Evolutionary conservation across 2,113 vertebrate species (phyloP).

Genomic region (Callopanchax toddi): DNA sequence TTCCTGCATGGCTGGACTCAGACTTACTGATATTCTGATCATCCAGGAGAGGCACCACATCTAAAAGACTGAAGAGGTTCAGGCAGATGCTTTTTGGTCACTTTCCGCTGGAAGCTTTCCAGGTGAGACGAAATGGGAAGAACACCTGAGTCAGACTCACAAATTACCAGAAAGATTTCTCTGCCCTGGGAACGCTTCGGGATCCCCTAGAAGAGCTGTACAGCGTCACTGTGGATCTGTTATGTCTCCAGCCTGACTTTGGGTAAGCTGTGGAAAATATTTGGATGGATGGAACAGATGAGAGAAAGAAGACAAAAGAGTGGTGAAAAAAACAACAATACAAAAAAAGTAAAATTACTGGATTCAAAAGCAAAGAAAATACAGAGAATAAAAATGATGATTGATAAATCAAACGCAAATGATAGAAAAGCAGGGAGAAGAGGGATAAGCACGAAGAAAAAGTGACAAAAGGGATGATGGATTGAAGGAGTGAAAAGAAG

Average conservation of each 20-base stretch:
- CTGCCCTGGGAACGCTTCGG: background rate
- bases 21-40: too few species aligned
- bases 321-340: too few species aligned
- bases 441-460: background rate
- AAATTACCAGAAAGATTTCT: background rate
- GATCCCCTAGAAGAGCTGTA: too few species aligned
- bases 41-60: too few species aligned
- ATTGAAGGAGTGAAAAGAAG: conserved; percentile 22
- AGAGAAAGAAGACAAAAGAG: too few species aligned
- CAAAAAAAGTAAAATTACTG: too few species aligned
- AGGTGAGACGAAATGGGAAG: too few species aligned
- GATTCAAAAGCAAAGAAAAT: too few species aligned
- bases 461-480: conserved; percentile 19
- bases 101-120: too few species aligned
- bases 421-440: background rate
- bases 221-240: too few species aligned
- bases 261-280: too few species aligned
- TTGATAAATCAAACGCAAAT: background rate
- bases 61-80: background rate
- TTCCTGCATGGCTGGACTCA: background rate
- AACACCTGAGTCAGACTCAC: background rate
- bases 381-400: background rate
- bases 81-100: background rate
- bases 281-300: background rate
- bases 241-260: too few species aligned